Percentiles rank a stretch among this genome's conserved stretches.
Evolutionary conservation across 1,140 invertebrate genomes (phyloP).

Genomic region (Gryon sp.): DNA sequence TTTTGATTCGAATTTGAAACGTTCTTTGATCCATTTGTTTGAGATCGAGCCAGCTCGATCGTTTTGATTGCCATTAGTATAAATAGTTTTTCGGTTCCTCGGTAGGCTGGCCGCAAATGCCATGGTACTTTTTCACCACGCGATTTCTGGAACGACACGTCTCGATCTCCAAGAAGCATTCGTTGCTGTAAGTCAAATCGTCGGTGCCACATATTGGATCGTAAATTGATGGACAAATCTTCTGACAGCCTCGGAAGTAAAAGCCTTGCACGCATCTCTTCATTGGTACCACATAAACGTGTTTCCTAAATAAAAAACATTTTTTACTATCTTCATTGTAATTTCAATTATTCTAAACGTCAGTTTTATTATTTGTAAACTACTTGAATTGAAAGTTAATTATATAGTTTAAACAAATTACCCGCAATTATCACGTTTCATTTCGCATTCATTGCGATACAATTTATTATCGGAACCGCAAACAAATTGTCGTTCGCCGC

Average conservation of each 20-base stretch:
- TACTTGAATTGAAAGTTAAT: no score
- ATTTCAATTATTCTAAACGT: neutral
- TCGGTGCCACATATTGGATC: slow-evolving; percentile 95
- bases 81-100: slow-evolving; percentile 86
- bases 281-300: slow-evolving; percentile 92
- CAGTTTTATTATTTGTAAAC: no score
- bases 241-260: slow-evolving; percentile 90
- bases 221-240: slow-evolving; percentile 90
- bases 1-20: neutral
- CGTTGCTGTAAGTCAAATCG: slow-evolving; percentile 93
- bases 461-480: slow-evolving; percentile 95
- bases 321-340: neutral
- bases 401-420: no score
- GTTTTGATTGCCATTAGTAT: slow-evolving; percentile 75
- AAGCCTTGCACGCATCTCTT: slow-evolving; percentile 90
- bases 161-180: slow-evolving; percentile 94
- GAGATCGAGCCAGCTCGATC: slow-evolving; percentile 59
- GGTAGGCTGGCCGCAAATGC: slow-evolving; percentile 85
- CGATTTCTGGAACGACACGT: slow-evolving; percentile 89
- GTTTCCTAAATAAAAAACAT: slow-evolving; percentile 83
- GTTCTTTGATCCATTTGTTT: slow-evolving; percentile 11
- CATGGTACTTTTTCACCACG: slow-evolving; percentile 83
- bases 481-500: slow-evolving; percentile 87
- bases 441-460: slow-evolving; percentile 95
- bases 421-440: slow-evolving; percentile 95